Evolutionary conservation across 1,140 invertebrate genomes (phyloP), one percentile per base, ranked within the genome.

Genomic region (Dendrolimus punctatus): DNA sequence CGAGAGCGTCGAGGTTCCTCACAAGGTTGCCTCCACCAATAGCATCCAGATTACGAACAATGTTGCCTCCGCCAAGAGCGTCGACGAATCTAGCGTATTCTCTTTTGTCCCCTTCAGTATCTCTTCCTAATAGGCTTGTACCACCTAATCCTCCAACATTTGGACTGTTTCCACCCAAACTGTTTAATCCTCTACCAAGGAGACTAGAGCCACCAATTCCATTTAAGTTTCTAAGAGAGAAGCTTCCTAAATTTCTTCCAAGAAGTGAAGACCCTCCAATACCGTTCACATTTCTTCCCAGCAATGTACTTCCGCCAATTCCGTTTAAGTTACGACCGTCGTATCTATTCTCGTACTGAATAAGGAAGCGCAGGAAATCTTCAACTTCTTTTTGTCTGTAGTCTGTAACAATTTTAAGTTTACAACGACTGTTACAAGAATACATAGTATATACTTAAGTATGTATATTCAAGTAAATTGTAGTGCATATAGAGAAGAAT

Each of bases 1-100:
- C 85, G 23, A 85, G 66, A 4, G 80, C 76, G 57, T 87, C 83
- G 8, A 87, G 58, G 50, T 73, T 78, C 38, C 79, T 68, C 39
- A 87, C 72, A 40, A 83, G 73, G 67, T 88, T 88, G 5, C 74
- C 80, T 46, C 87, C 88, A 5, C 87, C 87, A 41, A 86, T 58
- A 42, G 73, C 69, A 58, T 87, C 79, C 45, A 87, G 58, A 60
- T 73, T 75, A 8, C 86, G 71, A 5, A 88, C 72, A 9, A 88
- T 61, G 63, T 88, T 60, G 36, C 58, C 47, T 6, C 58, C 58
- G 10, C 80, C 85, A 4, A 89, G 75, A 6, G 75, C 68, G 58
- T 89, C 88, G 8, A 88, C 58, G 60, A 85, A 87, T 64, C 86
- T 71, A 5, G 71, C 51, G 63, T 75, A 79, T 40, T 65, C 45